Conservation (phyloP, 2,797 vertebrate genomes). For the Pelodytes ibericus region DNA sequence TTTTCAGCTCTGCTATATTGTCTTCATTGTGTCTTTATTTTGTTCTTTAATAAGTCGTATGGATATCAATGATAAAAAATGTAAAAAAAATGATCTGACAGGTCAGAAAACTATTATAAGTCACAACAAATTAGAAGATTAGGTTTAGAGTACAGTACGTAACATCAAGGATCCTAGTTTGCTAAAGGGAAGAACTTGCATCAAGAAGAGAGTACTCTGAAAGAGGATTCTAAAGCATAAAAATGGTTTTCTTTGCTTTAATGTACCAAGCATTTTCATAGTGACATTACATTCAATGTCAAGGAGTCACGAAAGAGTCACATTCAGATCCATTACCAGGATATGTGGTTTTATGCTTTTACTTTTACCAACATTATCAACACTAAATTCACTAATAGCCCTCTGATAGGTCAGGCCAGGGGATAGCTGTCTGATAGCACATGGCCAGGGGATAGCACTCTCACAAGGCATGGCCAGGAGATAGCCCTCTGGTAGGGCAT, state of each 20-base stretch:
- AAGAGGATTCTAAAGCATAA: slow-evolving; percentile 32
- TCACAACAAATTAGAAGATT: slow-evolving; percentile 5
- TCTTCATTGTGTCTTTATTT: no score
- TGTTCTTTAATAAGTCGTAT: no score
- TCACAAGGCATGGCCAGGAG: no score
- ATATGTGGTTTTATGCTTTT: slow-evolving; percentile 3
- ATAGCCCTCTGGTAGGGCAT: no score
- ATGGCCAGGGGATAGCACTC: no score
- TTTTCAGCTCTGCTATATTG: no score
- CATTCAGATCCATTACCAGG: background rate
- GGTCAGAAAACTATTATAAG: slow-evolving; percentile 29
- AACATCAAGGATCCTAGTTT: slow-evolving; percentile 25
- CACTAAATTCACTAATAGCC: no score
- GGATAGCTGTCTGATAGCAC: no score
- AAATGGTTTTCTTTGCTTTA: slow-evolving; percentile 26
- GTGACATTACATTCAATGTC: slow-evolving; percentile 43
- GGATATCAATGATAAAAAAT: background rate
- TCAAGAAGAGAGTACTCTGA: slow-evolving; percentile 32
- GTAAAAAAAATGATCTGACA: slow-evolving; percentile 2
- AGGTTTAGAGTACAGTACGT: slow-evolving; percentile 31
- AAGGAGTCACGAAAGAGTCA: slow-evolving; percentile 23
- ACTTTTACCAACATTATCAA: background rate
- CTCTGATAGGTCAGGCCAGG: no score
- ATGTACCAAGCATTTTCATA: slow-evolving; percentile 21
- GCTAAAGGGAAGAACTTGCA: slow-evolving; percentile 41